A percentile compares a stretch with the other conserved stretches of the same genome.
These are phyloP conservation scores for Lepidocyrtoides sp. DNA, from an alignment of 2,888 invertebrate species.

Conservation along the genomic window DNA sequence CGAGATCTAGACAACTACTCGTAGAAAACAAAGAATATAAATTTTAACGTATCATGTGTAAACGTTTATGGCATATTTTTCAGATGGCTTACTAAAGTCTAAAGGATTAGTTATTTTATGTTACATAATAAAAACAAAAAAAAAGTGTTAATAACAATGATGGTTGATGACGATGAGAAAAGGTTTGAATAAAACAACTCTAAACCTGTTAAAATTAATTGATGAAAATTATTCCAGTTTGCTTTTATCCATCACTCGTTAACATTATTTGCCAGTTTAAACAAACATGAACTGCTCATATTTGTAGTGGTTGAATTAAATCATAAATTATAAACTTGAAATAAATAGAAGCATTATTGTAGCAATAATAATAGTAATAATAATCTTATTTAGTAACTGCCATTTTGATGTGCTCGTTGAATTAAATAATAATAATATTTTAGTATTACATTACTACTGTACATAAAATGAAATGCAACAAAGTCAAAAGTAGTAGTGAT, in stretches of 20 bases:
- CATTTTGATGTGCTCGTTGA: not conserved
- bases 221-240: no score
- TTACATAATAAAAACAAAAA: slow-evolving; percentile 30
- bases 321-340: slow-evolving; percentile 11
- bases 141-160: not conserved
- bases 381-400: not conserved
- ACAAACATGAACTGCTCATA: no score
- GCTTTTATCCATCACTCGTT: no score
- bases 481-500: no score
- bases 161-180: not conserved
- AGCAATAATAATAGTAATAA: no score
- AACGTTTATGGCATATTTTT: slow-evolving; percentile 71
- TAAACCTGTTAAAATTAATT: no score
- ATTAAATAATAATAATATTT: not conserved
- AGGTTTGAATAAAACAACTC: not conserved
- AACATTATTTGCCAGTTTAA: no score
- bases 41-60: slow-evolving; percentile 9
- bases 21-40: slow-evolving; percentile 49
- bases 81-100: slow-evolving; percentile 63
- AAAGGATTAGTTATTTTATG: slow-evolving; percentile 37
- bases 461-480: no score
- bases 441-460: no score
- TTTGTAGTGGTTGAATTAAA: no score
- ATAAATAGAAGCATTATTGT: slow-evolving; percentile 19
- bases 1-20: slow-evolving; percentile 74